Evolutionary conservation across 30 jellyfish, hydroid and myxozoan genomes (phyloP).

Genomic region (Turritopsis dohrnii): DNA sequence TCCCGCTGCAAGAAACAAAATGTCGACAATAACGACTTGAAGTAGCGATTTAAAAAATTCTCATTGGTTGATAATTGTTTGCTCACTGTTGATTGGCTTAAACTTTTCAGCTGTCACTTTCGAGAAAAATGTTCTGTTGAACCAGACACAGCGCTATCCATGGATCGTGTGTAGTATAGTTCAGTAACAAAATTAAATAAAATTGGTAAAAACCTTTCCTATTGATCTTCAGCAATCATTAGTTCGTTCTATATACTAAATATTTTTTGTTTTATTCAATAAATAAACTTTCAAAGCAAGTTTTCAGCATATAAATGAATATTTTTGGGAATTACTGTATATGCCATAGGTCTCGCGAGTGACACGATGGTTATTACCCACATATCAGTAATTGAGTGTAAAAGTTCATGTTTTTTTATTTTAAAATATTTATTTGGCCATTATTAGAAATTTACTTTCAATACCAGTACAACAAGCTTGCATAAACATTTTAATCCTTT

Average conservation of each 20-base stretch:
- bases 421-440: not conserved
- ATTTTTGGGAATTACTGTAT: not conserved
- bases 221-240: not conserved
- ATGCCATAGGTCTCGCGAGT: not conserved
- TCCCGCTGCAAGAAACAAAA: constrained; percentile 24
- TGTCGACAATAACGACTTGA: constrained; percentile 1
- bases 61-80: constrained; percentile 2
- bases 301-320: not conserved
- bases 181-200: not conserved
- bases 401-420: no score
- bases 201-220: not conserved
- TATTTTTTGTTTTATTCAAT: not conserved
- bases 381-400: no score
- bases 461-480: not conserved
- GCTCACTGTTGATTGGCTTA: not conserved
- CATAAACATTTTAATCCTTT: not conserved
- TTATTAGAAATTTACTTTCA: not conserved
- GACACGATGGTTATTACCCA: no score
- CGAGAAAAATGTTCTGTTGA: not conserved
- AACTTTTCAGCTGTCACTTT: constrained; percentile 7
- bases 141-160: not conserved
- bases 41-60: not conserved
- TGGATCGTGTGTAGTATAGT: not conserved
- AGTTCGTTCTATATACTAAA: not conserved
- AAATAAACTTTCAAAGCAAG: not conserved